phyloP scores from a whole-genome alignment of 2,797 vertebrate species.

The Hemitrygon akajei region DNA sequence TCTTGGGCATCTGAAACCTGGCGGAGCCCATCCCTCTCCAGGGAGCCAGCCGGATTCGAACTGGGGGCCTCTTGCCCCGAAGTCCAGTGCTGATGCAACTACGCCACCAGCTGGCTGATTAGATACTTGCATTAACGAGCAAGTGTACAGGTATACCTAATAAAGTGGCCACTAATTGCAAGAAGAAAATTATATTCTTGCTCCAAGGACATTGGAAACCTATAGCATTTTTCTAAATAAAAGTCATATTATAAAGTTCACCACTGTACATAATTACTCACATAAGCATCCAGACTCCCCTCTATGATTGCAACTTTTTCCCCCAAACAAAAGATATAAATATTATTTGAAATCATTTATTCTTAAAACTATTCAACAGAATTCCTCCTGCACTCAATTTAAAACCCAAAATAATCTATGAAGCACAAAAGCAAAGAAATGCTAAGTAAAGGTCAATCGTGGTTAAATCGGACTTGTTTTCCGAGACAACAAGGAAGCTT shows the following conservation, averaged over 20 bases:
- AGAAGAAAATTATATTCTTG: background rate
- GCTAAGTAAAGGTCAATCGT: background rate
- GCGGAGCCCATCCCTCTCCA: no score
- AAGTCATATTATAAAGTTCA: background rate
- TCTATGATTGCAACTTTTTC: background rate
- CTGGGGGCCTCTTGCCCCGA: no score
- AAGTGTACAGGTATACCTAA: no score
- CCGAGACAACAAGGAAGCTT: background rate
- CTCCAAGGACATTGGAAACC: background rate
- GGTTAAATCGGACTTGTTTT: background rate
- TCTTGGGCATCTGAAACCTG: no score
- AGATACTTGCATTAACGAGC: no score
- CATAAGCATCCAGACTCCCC: background rate
- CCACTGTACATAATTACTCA: background rate
- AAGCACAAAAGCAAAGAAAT: background rate
- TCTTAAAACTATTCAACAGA: background rate
- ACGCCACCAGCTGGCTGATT: no score
- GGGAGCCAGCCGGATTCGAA: no score
- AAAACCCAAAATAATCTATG: background rate
- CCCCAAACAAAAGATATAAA: background rate
- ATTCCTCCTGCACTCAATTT: background rate
- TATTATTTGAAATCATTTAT: background rate
- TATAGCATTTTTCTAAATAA: background rate
- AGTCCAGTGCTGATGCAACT: no score
- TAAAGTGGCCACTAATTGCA: no score